phyloP scores from a whole-genome alignment of 64 coral and sea anemone genomes.

The Dendrophyllia cribrosa region DNA sequence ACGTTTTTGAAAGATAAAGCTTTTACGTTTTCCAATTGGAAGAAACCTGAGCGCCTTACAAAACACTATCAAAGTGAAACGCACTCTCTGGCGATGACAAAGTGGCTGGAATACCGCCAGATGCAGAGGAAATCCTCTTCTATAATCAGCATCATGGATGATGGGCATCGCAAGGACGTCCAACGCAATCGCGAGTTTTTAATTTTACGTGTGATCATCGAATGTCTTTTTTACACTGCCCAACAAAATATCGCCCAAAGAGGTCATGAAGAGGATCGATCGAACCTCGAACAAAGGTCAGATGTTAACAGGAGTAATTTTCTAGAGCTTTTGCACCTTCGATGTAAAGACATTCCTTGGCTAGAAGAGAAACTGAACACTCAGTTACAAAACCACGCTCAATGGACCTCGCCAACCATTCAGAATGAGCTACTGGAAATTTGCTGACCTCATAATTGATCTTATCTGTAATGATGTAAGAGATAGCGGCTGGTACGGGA shows the following conservation, averaged over 20 bases:
- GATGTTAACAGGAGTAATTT: constrained; percentile 49
- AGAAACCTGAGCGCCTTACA: constrained; percentile 44
- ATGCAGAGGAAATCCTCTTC: neutral
- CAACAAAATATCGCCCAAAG: constrained; percentile 51
- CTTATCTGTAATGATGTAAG: constrained; percentile 20
- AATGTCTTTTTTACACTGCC: constrained; percentile 34
- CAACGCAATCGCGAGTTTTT: constrained; percentile 42
- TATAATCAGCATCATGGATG: neutral
- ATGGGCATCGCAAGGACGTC: constrained; percentile 19
- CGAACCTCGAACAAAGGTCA: constrained; percentile 14
- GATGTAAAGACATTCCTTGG: constrained; percentile 36
- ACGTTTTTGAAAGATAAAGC: constrained; percentile 48
- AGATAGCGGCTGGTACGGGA: constrained; percentile 9
- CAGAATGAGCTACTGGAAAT: constrained; percentile 53
- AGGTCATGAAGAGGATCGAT: constrained; percentile 47
- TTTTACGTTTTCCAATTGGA: constrained; percentile 46
- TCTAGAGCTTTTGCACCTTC: constrained; percentile 42
- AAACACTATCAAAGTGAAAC: constrained; percentile 44
- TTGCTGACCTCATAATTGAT: constrained; percentile 52
- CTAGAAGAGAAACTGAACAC: constrained; percentile 54
- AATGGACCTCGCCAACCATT: constrained; percentile 47
- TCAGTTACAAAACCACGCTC: constrained; percentile 51
- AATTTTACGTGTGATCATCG: constrained; percentile 29
- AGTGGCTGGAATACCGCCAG: constrained; percentile 51
- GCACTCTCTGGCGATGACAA: constrained; percentile 24